phyloP scores from a whole-genome alignment of 2,797 vertebrate species.

The Graptemys geographica region DNA sequence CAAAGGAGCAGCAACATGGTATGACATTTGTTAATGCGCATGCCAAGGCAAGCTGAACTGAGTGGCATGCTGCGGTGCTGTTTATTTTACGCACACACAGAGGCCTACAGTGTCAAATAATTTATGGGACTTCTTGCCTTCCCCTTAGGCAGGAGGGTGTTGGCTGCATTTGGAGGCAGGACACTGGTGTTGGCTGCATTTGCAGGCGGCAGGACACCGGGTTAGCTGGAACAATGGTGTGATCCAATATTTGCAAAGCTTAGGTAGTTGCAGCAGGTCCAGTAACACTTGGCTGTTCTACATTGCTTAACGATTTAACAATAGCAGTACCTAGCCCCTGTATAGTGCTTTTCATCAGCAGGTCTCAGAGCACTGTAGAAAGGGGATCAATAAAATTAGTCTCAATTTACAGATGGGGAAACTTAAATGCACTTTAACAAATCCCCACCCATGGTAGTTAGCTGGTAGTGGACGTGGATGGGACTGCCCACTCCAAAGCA shows the following conservation, averaged over 20 bases:
- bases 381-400: neutral
- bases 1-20: neutral
- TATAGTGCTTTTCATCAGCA: neutral
- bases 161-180: neutral
- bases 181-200: neutral
- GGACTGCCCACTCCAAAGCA: neutral
- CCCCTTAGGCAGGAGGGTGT: neutral
- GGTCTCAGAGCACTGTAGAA: neutral
- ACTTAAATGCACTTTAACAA: neutral
- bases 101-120: neutral
- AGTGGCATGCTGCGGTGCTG: neutral
- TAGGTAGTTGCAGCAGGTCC: neutral
- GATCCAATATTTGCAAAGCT: neutral
- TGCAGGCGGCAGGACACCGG: neutral
- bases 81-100: fast-evolving
- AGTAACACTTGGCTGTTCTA: neutral
- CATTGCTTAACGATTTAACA: neutral
- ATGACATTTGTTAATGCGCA: neutral
- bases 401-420: neutral
- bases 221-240: neutral
- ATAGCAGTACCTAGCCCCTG: neutral
- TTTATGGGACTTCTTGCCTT: neutral
- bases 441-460: no score
- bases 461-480: neutral
- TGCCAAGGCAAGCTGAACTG: neutral